These are phyloP conservation scores for Orbicella faveolata DNA, from an alignment of 64 coral and sea anemone species.

Conservation along the genomic window DNA sequence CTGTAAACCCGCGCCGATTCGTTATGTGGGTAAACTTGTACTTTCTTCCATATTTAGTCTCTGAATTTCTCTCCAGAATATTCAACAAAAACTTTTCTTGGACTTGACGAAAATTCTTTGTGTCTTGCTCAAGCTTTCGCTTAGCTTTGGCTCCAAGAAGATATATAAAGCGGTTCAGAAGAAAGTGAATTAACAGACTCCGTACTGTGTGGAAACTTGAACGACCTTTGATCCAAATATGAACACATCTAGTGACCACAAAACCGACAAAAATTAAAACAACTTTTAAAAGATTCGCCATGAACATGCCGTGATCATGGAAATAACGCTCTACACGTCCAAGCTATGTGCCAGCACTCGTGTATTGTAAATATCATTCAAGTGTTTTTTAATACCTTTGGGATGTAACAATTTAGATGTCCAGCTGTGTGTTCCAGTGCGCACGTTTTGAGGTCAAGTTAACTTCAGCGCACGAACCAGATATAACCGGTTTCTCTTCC, in stretches of 20 bases:
- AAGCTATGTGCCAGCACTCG: background rate
- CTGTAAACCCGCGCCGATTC: background rate
- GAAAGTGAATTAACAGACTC: slow-evolving; percentile 3
- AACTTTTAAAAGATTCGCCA: background rate
- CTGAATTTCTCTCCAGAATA: slow-evolving; percentile 13
- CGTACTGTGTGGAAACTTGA: background rate
- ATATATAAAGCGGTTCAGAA: slow-evolving; percentile 31
- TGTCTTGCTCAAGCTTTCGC: slow-evolving; percentile 11
- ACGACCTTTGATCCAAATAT: slow-evolving; percentile 4
- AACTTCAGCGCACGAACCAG: no score
- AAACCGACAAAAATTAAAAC: background rate
- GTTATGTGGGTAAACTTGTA: background rate
- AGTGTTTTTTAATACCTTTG: no score
- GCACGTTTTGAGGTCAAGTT: no score
- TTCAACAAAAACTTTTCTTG: slow-evolving; percentile 29
- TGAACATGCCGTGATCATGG: background rate
- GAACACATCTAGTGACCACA: background rate
- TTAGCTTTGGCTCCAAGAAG: slow-evolving; percentile 9
- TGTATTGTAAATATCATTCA: no score
- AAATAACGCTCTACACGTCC: background rate
- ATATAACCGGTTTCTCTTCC: no score
- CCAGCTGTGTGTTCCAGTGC: no score
- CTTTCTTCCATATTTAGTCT: slow-evolving; percentile 11
- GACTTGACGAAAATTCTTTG: slow-evolving; percentile 11
- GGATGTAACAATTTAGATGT: no score